phyloP scores from a whole-genome alignment of 2,113 vertebrate genomes.

The Pelvicachromis taeniatus region DNA sequence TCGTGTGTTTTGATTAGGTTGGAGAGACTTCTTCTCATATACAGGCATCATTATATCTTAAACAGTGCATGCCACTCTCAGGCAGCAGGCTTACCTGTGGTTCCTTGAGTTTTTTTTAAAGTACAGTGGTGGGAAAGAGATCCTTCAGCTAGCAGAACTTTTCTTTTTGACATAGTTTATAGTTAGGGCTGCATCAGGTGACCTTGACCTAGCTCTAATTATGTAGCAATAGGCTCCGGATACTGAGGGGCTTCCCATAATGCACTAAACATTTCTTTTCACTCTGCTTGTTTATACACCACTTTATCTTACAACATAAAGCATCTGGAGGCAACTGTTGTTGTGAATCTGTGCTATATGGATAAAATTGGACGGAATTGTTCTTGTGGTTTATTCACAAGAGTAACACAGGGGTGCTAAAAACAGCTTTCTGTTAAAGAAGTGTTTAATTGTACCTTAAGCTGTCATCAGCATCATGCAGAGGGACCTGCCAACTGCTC shows the following conservation, averaged over 20 bases:
- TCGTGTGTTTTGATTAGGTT: background rate
- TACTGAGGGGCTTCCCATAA: background rate
- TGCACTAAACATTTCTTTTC: background rate
- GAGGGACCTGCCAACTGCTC: conserved; percentile 83
- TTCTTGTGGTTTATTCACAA: background rate
- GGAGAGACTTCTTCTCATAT: background rate
- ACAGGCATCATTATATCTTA: background rate
- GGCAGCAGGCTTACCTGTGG: background rate
- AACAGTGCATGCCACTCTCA: background rate
- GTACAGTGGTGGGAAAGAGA: background rate
- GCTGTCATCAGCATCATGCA: conserved; percentile 79
- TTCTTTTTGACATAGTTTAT: background rate
- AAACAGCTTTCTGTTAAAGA: background rate
- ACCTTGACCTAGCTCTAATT: background rate
- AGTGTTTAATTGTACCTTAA: conserved; percentile 74
- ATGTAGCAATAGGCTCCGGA: background rate
- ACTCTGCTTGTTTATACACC: background rate
- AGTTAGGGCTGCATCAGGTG: background rate
- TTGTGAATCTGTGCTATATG: background rate
- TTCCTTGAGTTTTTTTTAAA: background rate
- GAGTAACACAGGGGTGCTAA: background rate
- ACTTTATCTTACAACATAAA: background rate
- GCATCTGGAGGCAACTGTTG: background rate
- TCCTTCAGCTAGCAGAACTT: background rate
- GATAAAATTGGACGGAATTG: background rate